phyloP scores from a whole-genome alignment of 2,797 vertebrate species.

The Anomalospiza imberbis region DNA sequence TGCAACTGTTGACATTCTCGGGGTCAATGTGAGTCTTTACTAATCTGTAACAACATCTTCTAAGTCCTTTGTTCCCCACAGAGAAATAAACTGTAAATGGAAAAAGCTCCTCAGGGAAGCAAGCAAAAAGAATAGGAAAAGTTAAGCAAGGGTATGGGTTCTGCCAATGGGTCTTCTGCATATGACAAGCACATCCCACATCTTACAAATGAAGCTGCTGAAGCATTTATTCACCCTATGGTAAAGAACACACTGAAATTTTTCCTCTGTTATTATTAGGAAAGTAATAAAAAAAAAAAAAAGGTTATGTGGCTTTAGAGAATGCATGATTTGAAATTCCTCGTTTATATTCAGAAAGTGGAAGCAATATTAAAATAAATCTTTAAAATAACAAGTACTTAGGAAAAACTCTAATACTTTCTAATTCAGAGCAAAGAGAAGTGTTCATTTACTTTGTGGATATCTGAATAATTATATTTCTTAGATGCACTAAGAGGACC shows the following conservation, averaged over 20 bases:
- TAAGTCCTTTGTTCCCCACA: neutral
- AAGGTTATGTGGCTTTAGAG: neutral
- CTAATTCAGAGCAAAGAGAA: neutral
- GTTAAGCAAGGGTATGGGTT: neutral
- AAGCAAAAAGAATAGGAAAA: neutral
- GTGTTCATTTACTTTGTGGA: neutral
- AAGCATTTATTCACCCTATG: neutral
- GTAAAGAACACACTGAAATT: neutral
- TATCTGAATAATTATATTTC: neutral
- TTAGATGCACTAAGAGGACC: neutral
- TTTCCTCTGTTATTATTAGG: neutral
- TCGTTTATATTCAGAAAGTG: neutral
- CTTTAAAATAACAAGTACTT: neutral
- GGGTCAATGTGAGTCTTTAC: neutral
- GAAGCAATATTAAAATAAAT: neutral
- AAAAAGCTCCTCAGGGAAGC: neutral
- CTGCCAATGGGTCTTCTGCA: neutral
- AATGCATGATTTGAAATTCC: neutral
- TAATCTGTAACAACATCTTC: neutral
- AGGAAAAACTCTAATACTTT: neutral
- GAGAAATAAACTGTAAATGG: neutral
- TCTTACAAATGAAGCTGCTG: neutral
- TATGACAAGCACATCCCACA: neutral
- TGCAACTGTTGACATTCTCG: neutral
- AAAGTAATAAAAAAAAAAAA: neutral